Evolutionary conservation across 2,888 invertebrate genomes (phyloP).

Genomic region (Caenorhabditis auriculariae): DNA sequence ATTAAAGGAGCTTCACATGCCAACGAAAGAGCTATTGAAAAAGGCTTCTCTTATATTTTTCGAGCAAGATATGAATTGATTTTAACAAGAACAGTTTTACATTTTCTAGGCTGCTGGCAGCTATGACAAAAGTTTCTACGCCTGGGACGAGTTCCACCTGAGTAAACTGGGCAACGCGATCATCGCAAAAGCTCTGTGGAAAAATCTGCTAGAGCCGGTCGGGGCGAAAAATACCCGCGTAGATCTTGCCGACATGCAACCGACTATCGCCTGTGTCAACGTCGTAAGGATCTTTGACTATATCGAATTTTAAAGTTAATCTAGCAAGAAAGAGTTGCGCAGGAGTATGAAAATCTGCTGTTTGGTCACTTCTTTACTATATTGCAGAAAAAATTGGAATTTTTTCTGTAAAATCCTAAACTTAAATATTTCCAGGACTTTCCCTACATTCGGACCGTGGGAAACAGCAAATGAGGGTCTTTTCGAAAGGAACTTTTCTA

Average conservation of each 20-base stretch:
- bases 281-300: conserved; percentile 4
- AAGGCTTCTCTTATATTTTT: too few species aligned
- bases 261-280: conserved; percentile 24
- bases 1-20: too few species aligned
- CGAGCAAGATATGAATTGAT: too few species aligned
- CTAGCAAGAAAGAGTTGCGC: too few species aligned
- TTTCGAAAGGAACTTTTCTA: too few species aligned
- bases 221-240: conserved; percentile 39
- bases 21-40: too few species aligned
- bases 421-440: conserved; percentile 6
- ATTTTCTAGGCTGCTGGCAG: conserved; percentile 13
- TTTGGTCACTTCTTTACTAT: too few species aligned
- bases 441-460: conserved; percentile 23
- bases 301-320: too few species aligned
- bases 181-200: conserved; percentile 42
- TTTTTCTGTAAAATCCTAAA: neutral
- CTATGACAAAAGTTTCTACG: conserved; percentile 36
- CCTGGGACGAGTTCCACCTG: conserved; percentile 49
- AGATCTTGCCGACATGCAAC: conserved; percentile 18
- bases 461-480: too few species aligned
- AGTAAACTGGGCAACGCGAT: conserved; percentile 46
- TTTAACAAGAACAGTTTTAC: too few species aligned
- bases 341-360: too few species aligned
- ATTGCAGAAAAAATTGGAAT: neutral
- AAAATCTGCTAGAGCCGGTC: conserved; percentile 46